phyloP scores from a whole-genome alignment of 2,888 invertebrate genomes.

The Dryococelus australis region DNA sequence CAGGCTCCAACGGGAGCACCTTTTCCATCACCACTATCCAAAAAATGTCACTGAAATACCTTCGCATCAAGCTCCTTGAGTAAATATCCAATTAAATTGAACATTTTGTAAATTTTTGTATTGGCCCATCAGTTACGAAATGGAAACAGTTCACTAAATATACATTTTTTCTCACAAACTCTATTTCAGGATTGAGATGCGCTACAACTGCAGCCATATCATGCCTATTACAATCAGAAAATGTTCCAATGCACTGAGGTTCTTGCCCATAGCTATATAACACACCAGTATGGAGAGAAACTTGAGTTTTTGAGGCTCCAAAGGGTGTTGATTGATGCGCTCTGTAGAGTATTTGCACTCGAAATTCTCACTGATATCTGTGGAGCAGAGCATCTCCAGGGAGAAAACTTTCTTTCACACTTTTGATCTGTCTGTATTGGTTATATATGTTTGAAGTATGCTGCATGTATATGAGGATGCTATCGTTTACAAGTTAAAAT shows the following conservation, averaged over 20 bases:
- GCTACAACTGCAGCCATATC: background rate
- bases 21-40: background rate
- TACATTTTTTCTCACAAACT: background rate
- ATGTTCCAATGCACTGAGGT: background rate
- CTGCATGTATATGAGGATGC: background rate
- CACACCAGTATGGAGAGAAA: background rate
- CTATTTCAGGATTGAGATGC: background rate
- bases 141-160: background rate
- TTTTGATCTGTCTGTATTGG: slow-evolving; percentile 10
- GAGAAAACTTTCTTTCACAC: background rate
- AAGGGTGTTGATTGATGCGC: background rate
- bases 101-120: background rate
- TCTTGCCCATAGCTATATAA: background rate
- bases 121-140: background rate
- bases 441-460: background rate
- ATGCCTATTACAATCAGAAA: background rate
- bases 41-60: background rate
- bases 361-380: background rate
- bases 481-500: background rate
- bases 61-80: background rate
- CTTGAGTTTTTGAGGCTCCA: background rate
- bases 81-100: background rate
- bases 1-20: background rate
- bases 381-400: background rate
- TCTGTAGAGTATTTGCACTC: background rate